Base-by-base conservation (phyloP, 1,140 invertebrate genomes). In the Calliopsis andreniformis region DNA sequence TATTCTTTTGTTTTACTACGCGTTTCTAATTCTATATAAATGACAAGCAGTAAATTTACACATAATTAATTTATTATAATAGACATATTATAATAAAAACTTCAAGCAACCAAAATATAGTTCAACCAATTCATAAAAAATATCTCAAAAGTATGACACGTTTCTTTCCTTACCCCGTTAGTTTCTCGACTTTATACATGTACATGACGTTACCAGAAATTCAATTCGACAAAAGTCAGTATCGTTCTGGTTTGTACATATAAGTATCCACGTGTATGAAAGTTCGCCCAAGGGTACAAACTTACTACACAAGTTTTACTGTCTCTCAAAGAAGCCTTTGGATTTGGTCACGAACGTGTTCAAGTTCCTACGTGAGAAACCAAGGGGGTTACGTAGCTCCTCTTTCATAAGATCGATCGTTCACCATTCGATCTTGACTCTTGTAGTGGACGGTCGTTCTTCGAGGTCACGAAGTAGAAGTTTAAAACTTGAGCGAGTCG, bases 361-460 rank as follows among this genome's bases (percentile, higher is more conserved):
- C 42, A 25, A 47, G 45, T 12, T 6, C 16, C n/a, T 32, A 64
- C 61, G 61, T 64, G 61, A 64, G 42, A 64, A 64, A 64, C 61
- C 23, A 47, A 28, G 53, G 53, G 25, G 20, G 35, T 39, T 14
- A 45, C 42, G 42, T 35, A 12, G 28, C 28, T 20, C 35, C 59
- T 72, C 16, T 20, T 72, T 39, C 16, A 18, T 28, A 18, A 6
- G 45, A 59, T 70, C 55, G 30, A 70, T 70, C 35, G 42, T 68
- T 68, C 35, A n/a, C 64, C 6, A 28, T 25, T 49, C 64, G 49
- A 55, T 68, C 51, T 68, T 20, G 32, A 47, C 30, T 49, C 43
- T 3, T 49, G 18, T 32, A 68, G 25, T 23, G 35, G 10, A 51
- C 42, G n/a, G 55, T 18, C 64, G 64, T 28, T 55, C 16, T 18